Conservation (phyloP, 2,888 invertebrate species). For the Cephus runcator region DNA sequence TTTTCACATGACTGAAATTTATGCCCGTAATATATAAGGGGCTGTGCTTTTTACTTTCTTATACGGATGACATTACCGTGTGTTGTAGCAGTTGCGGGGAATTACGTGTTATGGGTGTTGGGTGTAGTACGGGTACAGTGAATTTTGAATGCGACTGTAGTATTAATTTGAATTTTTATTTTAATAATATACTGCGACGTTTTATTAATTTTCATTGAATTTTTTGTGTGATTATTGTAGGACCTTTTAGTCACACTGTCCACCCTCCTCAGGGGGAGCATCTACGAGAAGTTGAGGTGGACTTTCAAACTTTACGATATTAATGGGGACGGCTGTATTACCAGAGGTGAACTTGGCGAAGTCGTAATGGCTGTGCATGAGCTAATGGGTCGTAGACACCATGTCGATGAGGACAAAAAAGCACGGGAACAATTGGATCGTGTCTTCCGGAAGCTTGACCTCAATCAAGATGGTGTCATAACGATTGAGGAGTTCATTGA, state of each 20-base stretch:
- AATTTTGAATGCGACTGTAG: neutral
- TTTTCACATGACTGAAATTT: no score
- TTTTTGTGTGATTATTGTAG: constrained; percentile 67
- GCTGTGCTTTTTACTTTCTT: no score
- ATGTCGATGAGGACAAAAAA: constrained; percentile 85
- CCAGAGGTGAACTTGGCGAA: constrained; percentile 88
- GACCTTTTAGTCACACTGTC: constrained; percentile 94
- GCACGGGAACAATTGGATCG: constrained; percentile 89
- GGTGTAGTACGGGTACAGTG: no score
- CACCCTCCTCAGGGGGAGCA: constrained; percentile 89
- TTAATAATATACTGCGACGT: neutral
- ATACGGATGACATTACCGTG: no score
- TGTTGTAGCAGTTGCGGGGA: no score
- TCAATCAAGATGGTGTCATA: constrained; percentile 93
- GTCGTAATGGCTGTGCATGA: constrained; percentile 92
- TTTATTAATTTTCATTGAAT: neutral
- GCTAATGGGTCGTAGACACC: constrained; percentile 82
- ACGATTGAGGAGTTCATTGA: constrained; percentile 96
- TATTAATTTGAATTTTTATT: neutral
- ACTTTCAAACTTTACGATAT: constrained; percentile 96
- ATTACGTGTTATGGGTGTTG: no score
- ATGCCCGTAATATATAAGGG: no score
- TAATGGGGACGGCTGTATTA: constrained; percentile 96
- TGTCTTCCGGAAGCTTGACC: constrained; percentile 89
- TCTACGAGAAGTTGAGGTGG: constrained; percentile 95